Evolutionary conservation across 2,797 vertebrate species (phyloP), one percentile per base, ranked within the genome.

Genomic region (Iguana delicatissima): DNA sequence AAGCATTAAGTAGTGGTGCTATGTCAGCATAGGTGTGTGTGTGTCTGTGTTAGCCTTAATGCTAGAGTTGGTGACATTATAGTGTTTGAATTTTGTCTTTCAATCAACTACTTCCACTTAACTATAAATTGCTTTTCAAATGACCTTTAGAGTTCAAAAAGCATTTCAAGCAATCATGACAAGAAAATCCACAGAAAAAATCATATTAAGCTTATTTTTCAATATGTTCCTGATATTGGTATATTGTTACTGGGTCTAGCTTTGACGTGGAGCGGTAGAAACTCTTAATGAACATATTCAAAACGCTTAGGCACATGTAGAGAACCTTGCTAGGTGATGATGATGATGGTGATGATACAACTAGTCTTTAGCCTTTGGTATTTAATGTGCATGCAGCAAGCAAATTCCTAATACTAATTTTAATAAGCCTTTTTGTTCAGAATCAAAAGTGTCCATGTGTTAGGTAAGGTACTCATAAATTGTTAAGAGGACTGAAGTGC

Each of bases 331-430:
- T 89, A 38, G 42, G 13, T 10, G 16, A 3, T 24, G 3, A 2
- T 69, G 8, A 69, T 32, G 29, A 32, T 32, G 32, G 9, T 73
- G 42, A 46, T 46, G 42, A 46, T 46, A 46, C 42, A 46, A 46
- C 42, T 4, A 46, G 42, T 46, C 2, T 46, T 46, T 3, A 46
- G 10, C 26, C 67, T 69, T 69, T 69, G 32, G 67, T 69, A 3
- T 32, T 69, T 13, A 69, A 84, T 6, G 67, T 64, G 52, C 32
- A 50, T 2, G 4, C 6, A 89, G 85, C 50, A 22, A 90, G 12
- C 74, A 92, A 94, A 92, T 16, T 1, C 93, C 90, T 59, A 86
- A 83, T 64, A 87, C 80, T 90, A 90, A 42, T 24, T 57, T 89
- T 38, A 7, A 76, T 12, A 0, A 64, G 59, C 0, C 0, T 67